Base-by-base conservation (phyloP, 2,113 vertebrate species). In the Phyllopteryx taeniolatus region DNA sequence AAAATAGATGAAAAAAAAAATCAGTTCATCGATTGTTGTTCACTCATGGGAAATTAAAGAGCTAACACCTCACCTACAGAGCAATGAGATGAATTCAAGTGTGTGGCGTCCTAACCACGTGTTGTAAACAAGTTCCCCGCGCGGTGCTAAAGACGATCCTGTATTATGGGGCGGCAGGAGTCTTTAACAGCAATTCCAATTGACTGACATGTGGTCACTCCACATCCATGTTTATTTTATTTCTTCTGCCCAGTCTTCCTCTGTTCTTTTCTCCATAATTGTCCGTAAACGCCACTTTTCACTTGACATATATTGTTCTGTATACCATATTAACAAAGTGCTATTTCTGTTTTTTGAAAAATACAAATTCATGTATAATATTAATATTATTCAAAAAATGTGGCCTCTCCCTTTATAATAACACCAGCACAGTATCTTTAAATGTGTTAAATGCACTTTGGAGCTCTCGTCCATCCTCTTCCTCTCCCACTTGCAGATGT, bases 401-500 rank as follows among this genome's bases (percentile, higher is more conserved):
- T 8, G 56, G 3, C 27, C 31, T 35, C 27, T 14, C 31, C 14
- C 1, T 3, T 56, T 14, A 7, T 17, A 11, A 7, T 60, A 60
- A 17, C 15, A 22, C n/a, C n/a, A 3, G 10, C 53, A 22, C 20
- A 4, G 12, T 27, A 10, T 11, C 31, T 42, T 68, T 7, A 33
- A 54, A 53, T 5, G 20, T 56, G 33, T 19, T 67, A 8, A 20
- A 5, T 57, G 35, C 19, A 0, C 15, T 61, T 61, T 61, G 14
- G n/a, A 39, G 67, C 35, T 15, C 33, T 71, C 31, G 74, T 79
- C 71, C 73, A 76, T 71, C 71, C 71, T 69, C 56, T 66, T 35
- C 39, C 43, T 85, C 62, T 80, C n/a, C 19, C 15, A 15, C 79
- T 72, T 75, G 69, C 85, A 92, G 92, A 91, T 79, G 86, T 89